These are phyloP conservation scores for Xiphorhynchus elegans DNA, from an alignment of 2,113 vertebrate genomes.

Conservation along the genomic window DNA sequence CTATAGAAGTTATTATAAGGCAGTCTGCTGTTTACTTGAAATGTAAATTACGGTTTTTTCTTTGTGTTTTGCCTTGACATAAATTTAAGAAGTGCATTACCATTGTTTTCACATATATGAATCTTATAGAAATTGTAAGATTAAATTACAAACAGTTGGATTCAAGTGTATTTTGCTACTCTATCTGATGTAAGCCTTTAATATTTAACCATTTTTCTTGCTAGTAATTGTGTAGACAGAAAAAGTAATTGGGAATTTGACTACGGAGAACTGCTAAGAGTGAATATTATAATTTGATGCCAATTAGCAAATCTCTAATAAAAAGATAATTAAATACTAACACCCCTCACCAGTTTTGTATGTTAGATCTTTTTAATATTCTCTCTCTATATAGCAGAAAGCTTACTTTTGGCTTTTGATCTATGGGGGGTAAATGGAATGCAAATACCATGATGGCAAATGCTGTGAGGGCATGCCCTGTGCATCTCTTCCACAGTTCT, in stretches of 20 bases:
- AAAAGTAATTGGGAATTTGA: not conserved
- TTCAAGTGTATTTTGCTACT: not conserved
- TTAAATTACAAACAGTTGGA: not conserved
- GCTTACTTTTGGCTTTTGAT: not conserved
- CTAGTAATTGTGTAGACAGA: not conserved
- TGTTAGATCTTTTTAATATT: not conserved
- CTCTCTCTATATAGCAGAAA: not conserved
- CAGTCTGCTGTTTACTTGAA: slow-evolving; percentile 2
- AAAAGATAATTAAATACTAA: not conserved
- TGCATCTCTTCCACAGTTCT: not conserved
- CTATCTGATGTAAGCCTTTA: not conserved
- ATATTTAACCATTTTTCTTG: not conserved
- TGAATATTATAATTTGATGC: not conserved
- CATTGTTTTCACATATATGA: not conserved
- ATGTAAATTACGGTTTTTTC: not conserved
- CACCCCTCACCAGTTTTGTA: not conserved
- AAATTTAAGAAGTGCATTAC: not conserved
- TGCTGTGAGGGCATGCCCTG: not conserved
- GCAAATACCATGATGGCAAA: not conserved
- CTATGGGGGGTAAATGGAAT: not conserved
- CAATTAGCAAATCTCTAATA: not conserved
- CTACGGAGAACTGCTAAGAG: not conserved
- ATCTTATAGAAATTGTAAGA: not conserved
- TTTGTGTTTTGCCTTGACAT: not conserved
- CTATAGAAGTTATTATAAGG: not conserved